phyloP scores from a whole-genome alignment of 2,888 invertebrate species.

The Lutraria lutraria region DNA sequence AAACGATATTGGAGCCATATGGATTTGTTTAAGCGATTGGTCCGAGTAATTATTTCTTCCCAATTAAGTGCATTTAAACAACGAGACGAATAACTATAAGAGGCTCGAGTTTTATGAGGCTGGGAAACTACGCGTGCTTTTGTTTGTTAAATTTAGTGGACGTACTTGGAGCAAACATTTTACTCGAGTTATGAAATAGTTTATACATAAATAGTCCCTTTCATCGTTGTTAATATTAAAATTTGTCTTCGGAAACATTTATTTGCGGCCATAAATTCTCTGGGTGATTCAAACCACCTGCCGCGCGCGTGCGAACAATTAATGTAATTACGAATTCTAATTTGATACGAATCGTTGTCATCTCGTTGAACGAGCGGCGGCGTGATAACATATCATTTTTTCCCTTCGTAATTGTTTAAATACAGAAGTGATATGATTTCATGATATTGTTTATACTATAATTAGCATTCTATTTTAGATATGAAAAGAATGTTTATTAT shows the following conservation, averaged over 20 bases:
- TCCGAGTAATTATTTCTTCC: conserved; percentile 28
- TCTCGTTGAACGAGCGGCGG: background rate
- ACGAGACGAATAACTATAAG: conserved; percentile 28
- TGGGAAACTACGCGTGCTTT: conserved; percentile 33
- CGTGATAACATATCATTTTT: conserved; percentile 31
- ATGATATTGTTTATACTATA: background rate
- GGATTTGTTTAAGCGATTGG: conserved; percentile 41
- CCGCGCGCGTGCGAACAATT: conserved; percentile 53
- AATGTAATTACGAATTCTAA: conserved; percentile 49
- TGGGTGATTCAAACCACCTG: conserved; percentile 46
- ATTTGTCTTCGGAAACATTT: conserved; percentile 50
- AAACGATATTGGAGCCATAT: conserved; percentile 41
- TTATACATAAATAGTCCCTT: conserved; percentile 46
- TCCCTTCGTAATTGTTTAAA: conserved; percentile 30
- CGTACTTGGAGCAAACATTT: conserved; percentile 19
- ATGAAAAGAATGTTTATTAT: background rate
- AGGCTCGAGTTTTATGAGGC: conserved; percentile 12
- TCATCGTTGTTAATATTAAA: conserved; percentile 33
- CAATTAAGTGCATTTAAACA: conserved; percentile 51
- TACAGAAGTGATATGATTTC: conserved; percentile 8
- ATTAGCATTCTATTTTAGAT: background rate
- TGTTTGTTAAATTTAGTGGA: conserved; percentile 39
- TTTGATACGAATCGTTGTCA: conserved; percentile 50
- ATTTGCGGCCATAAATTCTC: conserved; percentile 45
- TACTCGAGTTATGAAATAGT: conserved; percentile 42